Evolutionary conservation across 2,888 invertebrate species (phyloP), one percentile per base, ranked within the genome.

Genomic region (Temnothorax ravouxi): DNA sequence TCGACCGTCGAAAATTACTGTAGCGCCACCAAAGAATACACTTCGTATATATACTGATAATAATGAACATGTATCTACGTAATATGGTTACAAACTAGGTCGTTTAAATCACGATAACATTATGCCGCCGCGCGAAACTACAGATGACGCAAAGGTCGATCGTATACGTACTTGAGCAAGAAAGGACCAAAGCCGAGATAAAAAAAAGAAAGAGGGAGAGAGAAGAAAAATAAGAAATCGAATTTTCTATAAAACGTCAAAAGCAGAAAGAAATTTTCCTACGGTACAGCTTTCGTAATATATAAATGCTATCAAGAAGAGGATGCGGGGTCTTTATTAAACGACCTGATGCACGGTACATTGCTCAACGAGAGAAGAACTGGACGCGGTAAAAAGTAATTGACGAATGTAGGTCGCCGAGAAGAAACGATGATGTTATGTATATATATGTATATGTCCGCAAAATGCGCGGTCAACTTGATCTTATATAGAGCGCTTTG

Each of bases 331-430:
- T 61, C 41, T 69, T 50, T 52, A 41, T 81, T 74, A 38, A 74
- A 47, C 52, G 29, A 64, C 13, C 25, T 38, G n/a, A n/a, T n/a
- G 66, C 25, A 83, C 38, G 83, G 34, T 66, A 79, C 67, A 18
- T 21, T 38, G 76, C 52, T 67, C 54, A 76, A 67, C 34, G 56
- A 76, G 56, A 76, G 75, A 82, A 69, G 71, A 67, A 79, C 25
- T 75, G 66, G 47, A 71, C n/a, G 69, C 54, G 21, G 75, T 54
- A 56, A 71, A 83, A 84, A 76, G 50, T 71, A 83, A 83, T 71
- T 83, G 76, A 76, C 82, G 64, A 79, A 83, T 83, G 75, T 84
- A 83, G 82, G 83, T 71, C 84, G 41, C 38, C 29, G 71, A 66
- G 47, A 71, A 76, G 76, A 69, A 82, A 84, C 29, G 82, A 71